A percentile compares a stretch with the other conserved stretches of the same genome.
Conservation (phyloP, 2,797 vertebrate genomes). For the Aldrovandia affinis region DNA sequence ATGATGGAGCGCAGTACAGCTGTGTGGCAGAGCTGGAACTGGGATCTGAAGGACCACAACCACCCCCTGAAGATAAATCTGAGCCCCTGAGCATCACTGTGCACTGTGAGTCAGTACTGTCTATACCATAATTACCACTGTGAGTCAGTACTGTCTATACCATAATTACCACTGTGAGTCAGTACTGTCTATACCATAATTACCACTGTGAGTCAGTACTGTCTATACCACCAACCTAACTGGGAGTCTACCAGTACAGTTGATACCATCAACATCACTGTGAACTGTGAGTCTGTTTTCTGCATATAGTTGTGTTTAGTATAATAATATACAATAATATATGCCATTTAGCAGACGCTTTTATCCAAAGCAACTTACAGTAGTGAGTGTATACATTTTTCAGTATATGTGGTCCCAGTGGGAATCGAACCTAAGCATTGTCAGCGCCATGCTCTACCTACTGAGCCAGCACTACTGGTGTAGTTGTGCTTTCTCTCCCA, state of each 20-base stretch:
- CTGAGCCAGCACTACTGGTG: no score
- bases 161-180: not conserved
- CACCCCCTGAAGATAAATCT: not conserved
- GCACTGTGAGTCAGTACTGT: not conserved
- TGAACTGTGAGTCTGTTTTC: conserved; percentile 31
- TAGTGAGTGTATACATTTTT: no score
- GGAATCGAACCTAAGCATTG: no score
- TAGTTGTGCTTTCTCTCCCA: not conserved
- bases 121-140: no score
- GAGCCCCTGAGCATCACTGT: not conserved
- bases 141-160: not conserved
- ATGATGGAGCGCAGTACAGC: conserved; percentile 44
- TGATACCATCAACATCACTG: not conserved
- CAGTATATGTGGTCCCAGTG: no score
- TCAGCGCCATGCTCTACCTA: no score
- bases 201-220: no score
- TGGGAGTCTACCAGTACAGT: not conserved
- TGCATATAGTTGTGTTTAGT: not conserved
- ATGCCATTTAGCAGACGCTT: no score
- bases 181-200: not conserved
- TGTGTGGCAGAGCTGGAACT: conserved; percentile 25
- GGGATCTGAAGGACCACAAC: conserved; percentile 18
- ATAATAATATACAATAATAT: no score
- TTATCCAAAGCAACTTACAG: no score
- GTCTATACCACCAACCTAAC: no score